Percentiles rank a stretch among this genome's conserved stretches.
Evolutionary conservation across 2,888 invertebrate genomes (phyloP).

Genomic region (Athalia circularis): DNA sequence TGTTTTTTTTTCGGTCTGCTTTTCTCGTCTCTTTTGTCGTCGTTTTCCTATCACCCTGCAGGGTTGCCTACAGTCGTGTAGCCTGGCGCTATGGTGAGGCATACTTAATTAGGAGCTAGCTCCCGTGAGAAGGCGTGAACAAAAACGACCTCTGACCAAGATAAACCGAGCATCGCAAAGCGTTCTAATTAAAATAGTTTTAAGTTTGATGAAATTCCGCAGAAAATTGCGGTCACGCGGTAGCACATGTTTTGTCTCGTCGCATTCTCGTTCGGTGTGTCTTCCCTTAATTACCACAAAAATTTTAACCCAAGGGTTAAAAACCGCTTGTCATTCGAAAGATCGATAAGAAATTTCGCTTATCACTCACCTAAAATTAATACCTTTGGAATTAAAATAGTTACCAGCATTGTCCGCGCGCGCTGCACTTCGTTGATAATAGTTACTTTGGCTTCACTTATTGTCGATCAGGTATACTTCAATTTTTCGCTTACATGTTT

Average conservation of each 20-base stretch:
- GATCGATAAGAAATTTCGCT: not conserved
- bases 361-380: no score
- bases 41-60: not conserved
- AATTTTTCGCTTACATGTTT: no score
- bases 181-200: slow-evolving; percentile 45
- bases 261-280: slow-evolving; percentile 20
- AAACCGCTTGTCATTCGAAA: not conserved
- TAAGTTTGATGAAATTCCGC: slow-evolving; percentile 44
- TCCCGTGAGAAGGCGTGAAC: slow-evolving; percentile 24
- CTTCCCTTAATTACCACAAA: not conserved
- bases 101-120: slow-evolving; percentile 38
- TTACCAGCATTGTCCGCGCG: no score
- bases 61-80: not conserved
- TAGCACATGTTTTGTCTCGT: slow-evolving; percentile 25
- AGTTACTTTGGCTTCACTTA: no score
- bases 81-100: slow-evolving; percentile 21
- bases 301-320: not conserved
- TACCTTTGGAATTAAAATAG: no score
- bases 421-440: no score
- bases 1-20: not conserved
- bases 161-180: slow-evolving; percentile 43
- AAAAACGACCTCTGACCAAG: slow-evolving; percentile 44
- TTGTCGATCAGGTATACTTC: no score
- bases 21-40: not conserved
- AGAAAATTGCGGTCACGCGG: slow-evolving; percentile 41